Evolutionary conservation across 2,113 vertebrate species (phyloP).

Genomic region (Pachypanchax playfairii): DNA sequence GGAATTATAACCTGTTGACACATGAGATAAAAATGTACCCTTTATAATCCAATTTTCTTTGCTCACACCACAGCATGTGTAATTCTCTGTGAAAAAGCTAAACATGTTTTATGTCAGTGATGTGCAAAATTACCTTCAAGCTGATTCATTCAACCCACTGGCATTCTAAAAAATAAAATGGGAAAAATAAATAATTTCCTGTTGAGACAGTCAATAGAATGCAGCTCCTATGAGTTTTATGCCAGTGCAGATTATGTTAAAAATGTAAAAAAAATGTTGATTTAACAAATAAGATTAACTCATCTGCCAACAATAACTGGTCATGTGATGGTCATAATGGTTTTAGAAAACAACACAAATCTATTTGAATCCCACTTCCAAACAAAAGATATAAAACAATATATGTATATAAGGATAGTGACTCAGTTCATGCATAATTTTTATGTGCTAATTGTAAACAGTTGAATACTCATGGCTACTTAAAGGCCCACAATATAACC

Average conservation of each 20-base stretch:
- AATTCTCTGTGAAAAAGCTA: slow-evolving; percentile 51
- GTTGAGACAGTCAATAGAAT: slow-evolving; percentile 25
- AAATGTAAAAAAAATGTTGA: no score
- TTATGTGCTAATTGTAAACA: no score
- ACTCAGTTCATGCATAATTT: no score
- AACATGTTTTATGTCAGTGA: slow-evolving; percentile 53
- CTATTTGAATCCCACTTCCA: no score
- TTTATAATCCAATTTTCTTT: slow-evolving; percentile 62
- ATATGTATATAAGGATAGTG: no score
- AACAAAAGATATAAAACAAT: no score
- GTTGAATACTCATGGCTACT: no score
- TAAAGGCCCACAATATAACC: no score
- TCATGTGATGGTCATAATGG: no score
- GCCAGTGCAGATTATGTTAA: background rate
- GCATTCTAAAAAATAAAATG: slow-evolving; percentile 14
- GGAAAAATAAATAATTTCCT: slow-evolving; percentile 11
- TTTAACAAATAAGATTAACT: no score
- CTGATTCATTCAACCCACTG: slow-evolving; percentile 32
- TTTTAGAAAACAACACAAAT: no score
- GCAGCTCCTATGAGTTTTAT: slow-evolving; percentile 9
- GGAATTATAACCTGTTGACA: slow-evolving; percentile 63
- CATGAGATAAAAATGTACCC: slow-evolving; percentile 61
- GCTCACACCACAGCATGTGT: slow-evolving; percentile 48
- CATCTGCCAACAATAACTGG: no score
- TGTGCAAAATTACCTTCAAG: slow-evolving; percentile 56